phyloP scores from a whole-genome alignment of 2,113 vertebrate genomes.

The Egretta garzetta region DNA sequence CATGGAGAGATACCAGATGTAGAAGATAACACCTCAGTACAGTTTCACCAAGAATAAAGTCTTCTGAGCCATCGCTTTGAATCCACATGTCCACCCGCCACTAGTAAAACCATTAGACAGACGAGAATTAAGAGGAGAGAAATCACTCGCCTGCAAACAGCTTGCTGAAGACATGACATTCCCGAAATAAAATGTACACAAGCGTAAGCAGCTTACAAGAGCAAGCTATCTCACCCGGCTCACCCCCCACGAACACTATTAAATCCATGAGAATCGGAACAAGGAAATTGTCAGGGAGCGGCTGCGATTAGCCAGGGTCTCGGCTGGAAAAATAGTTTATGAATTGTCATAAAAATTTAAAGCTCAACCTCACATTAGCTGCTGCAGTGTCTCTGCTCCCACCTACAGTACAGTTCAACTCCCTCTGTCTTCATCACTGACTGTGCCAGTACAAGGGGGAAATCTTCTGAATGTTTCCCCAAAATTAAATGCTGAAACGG shows the following conservation, averaged over 20 bases:
- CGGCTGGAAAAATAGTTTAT: slow-evolving; percentile 45
- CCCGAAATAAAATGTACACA: slow-evolving; percentile 63
- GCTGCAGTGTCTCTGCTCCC: slow-evolving; percentile 67
- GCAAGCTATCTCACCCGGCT: neutral
- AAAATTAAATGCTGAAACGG: slow-evolving; percentile 66
- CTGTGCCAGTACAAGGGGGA: slow-evolving; percentile 45
- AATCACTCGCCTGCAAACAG: slow-evolving; percentile 42
- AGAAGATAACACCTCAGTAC: neutral
- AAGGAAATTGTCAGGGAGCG: slow-evolving; percentile 64
- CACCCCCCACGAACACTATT: slow-evolving; percentile 51
- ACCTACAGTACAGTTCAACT: slow-evolving; percentile 63
- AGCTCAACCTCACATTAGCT: slow-evolving; percentile 55
- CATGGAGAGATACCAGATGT: neutral
- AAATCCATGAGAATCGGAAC: slow-evolving; percentile 65
- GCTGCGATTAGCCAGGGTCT: slow-evolving; percentile 45
- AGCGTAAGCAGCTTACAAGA: slow-evolving; percentile 62
- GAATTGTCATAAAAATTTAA: slow-evolving; percentile 72
- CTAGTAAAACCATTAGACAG: slow-evolving; percentile 48
- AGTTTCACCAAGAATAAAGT: neutral
- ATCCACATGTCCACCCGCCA: slow-evolving; percentile 12
- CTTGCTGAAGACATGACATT: slow-evolving; percentile 63
- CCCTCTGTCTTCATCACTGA: neutral
- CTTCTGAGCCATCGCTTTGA: slow-evolving; percentile 13
- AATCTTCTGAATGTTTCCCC: slow-evolving; percentile 50
- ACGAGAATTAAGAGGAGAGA: slow-evolving; percentile 51